A percentile compares a stretch with the other conserved stretches of the same genome.
These are phyloP conservation scores for Drosophila anomelani DNA, from an alignment of 2,888 invertebrate species.

Conservation along the genomic window DNA sequence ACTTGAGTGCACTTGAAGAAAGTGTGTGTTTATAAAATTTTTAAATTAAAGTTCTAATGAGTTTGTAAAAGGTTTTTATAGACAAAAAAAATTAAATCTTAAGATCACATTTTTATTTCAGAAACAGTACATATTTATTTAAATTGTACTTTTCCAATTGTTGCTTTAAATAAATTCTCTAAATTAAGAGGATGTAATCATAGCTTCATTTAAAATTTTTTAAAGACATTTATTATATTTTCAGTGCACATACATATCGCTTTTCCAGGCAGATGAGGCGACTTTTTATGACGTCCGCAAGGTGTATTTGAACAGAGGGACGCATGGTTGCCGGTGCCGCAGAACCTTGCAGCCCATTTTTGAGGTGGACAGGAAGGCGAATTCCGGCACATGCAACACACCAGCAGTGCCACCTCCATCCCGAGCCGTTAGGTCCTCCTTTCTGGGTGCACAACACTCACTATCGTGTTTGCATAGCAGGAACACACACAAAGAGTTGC, in stretches of 20 bases:
- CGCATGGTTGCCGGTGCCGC: slow-evolving; percentile 6
- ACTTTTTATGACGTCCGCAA: slow-evolving; percentile 52
- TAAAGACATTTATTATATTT: neutral
- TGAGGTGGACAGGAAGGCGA: slow-evolving; percentile 34
- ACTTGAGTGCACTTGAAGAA: slow-evolving; percentile 49
- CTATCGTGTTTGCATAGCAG: slow-evolving; percentile 58
- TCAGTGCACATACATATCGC: slow-evolving; percentile 39
- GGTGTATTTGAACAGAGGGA: slow-evolving; percentile 73
- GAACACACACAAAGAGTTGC: slow-evolving; percentile 74
- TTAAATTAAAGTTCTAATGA: neutral
- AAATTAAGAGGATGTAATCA: too few species aligned
- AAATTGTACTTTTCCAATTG: too few species aligned
- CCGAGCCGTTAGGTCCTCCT: slow-evolving; percentile 26
- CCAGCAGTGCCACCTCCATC: slow-evolving; percentile 23
- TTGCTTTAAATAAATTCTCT: too few species aligned
- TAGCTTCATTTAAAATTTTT: too few species aligned
- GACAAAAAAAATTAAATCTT: neutral
- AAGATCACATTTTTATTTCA: too few species aligned
- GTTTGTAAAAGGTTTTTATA: neutral
- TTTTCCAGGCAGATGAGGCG: slow-evolving; percentile 72
- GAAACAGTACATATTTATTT: too few species aligned
- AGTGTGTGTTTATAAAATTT: neutral
- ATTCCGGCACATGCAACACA: slow-evolving; percentile 43
- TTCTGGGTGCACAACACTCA: slow-evolving; percentile 28
- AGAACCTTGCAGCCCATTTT: slow-evolving; percentile 38